phyloP scores from a whole-genome alignment of 1,140 invertebrate species.

The Temnothorax nylanderi region DNA sequence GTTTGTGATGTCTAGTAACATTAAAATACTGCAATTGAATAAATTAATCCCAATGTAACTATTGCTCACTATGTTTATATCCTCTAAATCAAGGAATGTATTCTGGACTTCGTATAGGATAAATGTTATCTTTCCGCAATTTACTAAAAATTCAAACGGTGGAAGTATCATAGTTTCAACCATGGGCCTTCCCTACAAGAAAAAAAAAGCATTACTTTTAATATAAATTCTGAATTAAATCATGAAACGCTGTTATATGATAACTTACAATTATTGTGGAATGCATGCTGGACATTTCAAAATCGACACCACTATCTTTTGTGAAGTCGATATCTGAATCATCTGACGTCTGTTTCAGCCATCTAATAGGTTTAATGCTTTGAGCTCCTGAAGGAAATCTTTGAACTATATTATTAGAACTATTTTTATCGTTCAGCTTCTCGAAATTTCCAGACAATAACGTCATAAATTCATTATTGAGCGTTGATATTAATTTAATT shows the following conservation, averaged over 20 bases:
- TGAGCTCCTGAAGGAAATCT: constrained; percentile 17
- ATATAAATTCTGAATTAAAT: constrained; percentile 31
- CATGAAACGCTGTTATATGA: neutral
- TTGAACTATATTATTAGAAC: constrained; percentile 13
- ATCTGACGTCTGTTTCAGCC: constrained; percentile 65
- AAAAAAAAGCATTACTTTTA: neutral
- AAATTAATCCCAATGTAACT: constrained; percentile 27
- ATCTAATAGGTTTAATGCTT: constrained; percentile 55
- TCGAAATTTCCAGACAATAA: constrained; percentile 64
- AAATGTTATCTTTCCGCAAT: constrained; percentile 87
- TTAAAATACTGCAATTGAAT: neutral
- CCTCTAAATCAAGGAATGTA: constrained; percentile 55
- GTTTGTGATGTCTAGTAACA: no score
- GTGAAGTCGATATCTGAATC: no score
- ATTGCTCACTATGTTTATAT: constrained; percentile 66
- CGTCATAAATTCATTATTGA: constrained; percentile 76
- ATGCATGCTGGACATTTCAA: no score
- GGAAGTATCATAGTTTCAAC: constrained; percentile 63
- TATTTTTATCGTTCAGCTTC: neutral
- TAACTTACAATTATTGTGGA: constrained; percentile 73
- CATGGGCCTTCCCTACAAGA: constrained; percentile 71
- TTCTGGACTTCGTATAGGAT: constrained; percentile 85
- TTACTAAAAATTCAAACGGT: constrained; percentile 89
- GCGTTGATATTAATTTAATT: constrained; percentile 83
- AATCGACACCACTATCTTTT: no score